A percentile compares a stretch with the other conserved stretches of the same genome.
These are phyloP conservation scores for Oscheius sp. DNA, from an alignment of 2,888 invertebrate species.

Conservation along the genomic window DNA sequence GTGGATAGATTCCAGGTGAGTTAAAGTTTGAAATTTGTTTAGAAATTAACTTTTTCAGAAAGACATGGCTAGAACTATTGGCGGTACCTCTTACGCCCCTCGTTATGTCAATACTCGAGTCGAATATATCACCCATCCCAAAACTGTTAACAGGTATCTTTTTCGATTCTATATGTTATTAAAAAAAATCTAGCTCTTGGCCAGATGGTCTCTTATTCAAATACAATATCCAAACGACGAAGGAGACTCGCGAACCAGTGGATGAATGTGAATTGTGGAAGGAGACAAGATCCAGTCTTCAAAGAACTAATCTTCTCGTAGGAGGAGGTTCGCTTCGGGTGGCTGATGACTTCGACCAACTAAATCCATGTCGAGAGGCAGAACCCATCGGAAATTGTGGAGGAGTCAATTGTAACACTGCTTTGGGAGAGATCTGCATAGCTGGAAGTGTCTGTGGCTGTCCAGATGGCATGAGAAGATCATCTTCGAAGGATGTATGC, in stretches of 20 bases:
- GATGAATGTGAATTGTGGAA: slow-evolving; percentile 68
- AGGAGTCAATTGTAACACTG: slow-evolving; percentile 57
- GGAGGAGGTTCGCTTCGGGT: slow-evolving; percentile 63
- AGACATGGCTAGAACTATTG: slow-evolving; percentile 66
- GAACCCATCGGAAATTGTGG: slow-evolving; percentile 61
- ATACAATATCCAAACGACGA: slow-evolving; percentile 63
- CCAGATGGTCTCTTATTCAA: slow-evolving; percentile 68
- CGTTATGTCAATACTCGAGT: slow-evolving; percentile 65
- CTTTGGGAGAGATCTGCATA: slow-evolving; percentile 64
- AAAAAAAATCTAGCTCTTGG: no score
- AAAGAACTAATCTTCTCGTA: slow-evolving; percentile 40
- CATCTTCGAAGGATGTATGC: slow-evolving; percentile 54
- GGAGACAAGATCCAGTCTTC: slow-evolving; percentile 63
- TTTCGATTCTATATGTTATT: no score
- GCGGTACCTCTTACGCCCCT: slow-evolving; percentile 62
- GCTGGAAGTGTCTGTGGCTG: slow-evolving; percentile 68
- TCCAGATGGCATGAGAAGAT: slow-evolving; percentile 64
- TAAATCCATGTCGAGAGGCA: slow-evolving; percentile 62
- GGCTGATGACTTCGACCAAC: slow-evolving; percentile 63
- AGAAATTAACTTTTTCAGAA: slow-evolving; percentile 27
- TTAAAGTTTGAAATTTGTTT: neutral
- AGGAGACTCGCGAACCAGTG: slow-evolving; percentile 49
- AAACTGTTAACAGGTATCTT: slow-evolving; percentile 67
- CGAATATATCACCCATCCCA: slow-evolving; percentile 68
- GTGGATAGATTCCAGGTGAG: slow-evolving; percentile 59